Evolutionary conservation across 2,113 vertebrate genomes (phyloP).

Genomic region (Apteryx owenii): DNA sequence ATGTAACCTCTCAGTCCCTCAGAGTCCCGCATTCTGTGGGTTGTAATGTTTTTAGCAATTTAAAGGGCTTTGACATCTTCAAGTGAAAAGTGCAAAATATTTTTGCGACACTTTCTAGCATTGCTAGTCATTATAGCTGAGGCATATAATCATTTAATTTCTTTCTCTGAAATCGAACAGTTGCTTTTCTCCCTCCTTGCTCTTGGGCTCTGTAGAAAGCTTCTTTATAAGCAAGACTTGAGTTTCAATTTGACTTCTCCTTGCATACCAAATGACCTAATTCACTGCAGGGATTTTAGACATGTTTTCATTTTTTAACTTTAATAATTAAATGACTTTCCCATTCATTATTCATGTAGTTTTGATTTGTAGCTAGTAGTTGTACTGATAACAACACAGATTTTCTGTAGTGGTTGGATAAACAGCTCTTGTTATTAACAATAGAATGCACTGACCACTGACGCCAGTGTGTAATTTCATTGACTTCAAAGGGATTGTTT

Average conservation of each 20-base stretch:
- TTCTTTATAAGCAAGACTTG: constrained; percentile 34
- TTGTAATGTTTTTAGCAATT: neutral
- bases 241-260: constrained; percentile 51
- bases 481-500: neutral
- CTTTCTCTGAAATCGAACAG: neutral
- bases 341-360: constrained; percentile 61
- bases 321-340: constrained; percentile 58
- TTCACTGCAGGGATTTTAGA: constrained; percentile 47
- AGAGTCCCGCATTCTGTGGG: neutral
- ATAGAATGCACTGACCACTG: constrained; percentile 10
- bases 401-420: constrained; percentile 38
- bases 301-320: constrained; percentile 22
- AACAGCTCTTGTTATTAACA: constrained; percentile 42
- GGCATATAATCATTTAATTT: neutral
- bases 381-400: constrained; percentile 35
- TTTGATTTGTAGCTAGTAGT: constrained; percentile 54
- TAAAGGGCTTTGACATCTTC: neutral
- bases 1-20: neutral
- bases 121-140: neutral
- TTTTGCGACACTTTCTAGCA: neutral
- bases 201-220: constrained; percentile 33
- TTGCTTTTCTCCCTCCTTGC: constrained; percentile 5
- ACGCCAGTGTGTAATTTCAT: neutral
- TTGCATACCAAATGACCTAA: constrained; percentile 52
- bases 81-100: neutral